phyloP scores from a whole-genome alignment of 2,797 vertebrate genomes.

The Pangasius macronema region DNA sequence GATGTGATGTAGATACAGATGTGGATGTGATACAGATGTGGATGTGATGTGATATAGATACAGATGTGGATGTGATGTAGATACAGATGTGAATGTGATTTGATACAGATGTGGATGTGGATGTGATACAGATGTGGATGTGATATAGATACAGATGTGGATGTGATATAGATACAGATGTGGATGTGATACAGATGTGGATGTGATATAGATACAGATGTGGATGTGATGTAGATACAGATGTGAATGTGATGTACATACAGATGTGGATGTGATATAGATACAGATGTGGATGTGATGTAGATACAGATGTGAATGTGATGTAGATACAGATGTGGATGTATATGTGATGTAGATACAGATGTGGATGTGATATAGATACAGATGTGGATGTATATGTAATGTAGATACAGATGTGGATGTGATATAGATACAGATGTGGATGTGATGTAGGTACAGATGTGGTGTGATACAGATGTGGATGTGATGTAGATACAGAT shows the following conservation, averaged over 20 bases:
- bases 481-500: neutral
- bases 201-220: no score
- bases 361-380: neutral
- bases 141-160: no score
- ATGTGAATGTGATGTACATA: no score
- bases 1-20: neutral
- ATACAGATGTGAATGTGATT: neutral
- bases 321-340: neutral
- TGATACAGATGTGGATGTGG: neutral
- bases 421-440: neutral
- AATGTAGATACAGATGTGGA: neutral
- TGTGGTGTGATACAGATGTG: neutral
- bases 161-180: no score
- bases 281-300: neutral
- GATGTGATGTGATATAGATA: neutral
- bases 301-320: neutral
- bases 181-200: no score
- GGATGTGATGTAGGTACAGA: neutral
- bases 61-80: neutral
- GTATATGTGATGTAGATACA: neutral
- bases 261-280: no score
- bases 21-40: no score
- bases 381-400: neutral
- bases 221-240: no score
- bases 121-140: no score